phyloP scores from a whole-genome alignment of 2,797 vertebrate species.

The Onychomys leucogaster region DNA sequence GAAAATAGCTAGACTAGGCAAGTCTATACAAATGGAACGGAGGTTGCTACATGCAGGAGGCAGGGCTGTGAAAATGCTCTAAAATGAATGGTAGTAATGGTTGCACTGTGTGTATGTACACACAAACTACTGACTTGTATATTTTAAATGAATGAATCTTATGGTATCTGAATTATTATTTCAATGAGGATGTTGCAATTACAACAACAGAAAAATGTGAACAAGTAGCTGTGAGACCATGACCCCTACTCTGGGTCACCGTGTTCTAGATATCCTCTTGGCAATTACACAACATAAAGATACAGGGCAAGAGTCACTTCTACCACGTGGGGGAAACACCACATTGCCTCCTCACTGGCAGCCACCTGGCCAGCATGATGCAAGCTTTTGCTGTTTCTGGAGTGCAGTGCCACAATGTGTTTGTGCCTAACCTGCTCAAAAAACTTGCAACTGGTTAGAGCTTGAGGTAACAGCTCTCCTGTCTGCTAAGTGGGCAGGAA shows the following conservation, averaged over 20 bases:
- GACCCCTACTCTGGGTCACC: background rate
- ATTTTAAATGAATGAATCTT: slow-evolving; percentile 15
- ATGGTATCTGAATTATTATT: background rate
- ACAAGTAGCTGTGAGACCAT: background rate
- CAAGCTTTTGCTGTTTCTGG: slow-evolving; percentile 43
- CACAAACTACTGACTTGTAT: background rate
- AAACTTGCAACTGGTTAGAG: background rate
- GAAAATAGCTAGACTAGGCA: slow-evolving; percentile 2
- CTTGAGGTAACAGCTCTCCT: background rate
- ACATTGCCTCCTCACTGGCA: background rate
- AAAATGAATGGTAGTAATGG: background rate
- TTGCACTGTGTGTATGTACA: background rate
- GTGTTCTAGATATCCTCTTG: background rate
- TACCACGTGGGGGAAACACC: background rate
- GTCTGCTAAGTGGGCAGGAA: slow-evolving; percentile 30
- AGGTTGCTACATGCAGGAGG: background rate
- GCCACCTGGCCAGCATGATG: background rate
- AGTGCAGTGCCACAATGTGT: background rate
- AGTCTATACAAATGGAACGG: slow-evolving; percentile 13
- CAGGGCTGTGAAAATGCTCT: background rate
- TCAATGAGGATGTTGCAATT: slow-evolving; percentile 24
- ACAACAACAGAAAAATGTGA: background rate
- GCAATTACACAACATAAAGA: background rate
- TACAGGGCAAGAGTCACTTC: background rate
- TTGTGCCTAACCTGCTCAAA: background rate